These are phyloP conservation scores for Drosophila watanabei DNA, from an alignment of 1,140 invertebrate species.

Conservation along the genomic window DNA sequence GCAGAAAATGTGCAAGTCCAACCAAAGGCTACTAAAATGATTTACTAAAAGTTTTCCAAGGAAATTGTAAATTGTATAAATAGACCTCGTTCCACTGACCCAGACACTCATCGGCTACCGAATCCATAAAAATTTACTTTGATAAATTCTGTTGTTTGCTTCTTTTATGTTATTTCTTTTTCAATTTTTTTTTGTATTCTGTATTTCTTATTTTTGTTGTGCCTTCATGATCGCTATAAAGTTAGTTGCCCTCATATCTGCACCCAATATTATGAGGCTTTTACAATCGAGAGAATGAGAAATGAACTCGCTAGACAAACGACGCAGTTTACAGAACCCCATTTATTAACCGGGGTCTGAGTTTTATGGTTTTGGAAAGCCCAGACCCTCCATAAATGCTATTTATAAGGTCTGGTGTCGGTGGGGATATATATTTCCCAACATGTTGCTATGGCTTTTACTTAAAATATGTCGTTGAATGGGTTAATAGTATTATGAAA, in stretches of 20 bases:
- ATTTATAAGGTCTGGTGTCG: slow-evolving; percentile 31
- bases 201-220: neutral
- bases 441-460: neutral
- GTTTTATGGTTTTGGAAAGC: slow-evolving; percentile 34
- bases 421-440: neutral
- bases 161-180: slow-evolving; percentile 5
- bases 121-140: slow-evolving; percentile 24
- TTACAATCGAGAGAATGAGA: slow-evolving; percentile 29
- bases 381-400: slow-evolving; percentile 28
- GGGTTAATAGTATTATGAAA: neutral
- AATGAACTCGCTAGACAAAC: slow-evolving; percentile 41
- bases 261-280: slow-evolving; percentile 15
- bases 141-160: slow-evolving; percentile 10
- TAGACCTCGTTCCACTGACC: neutral
- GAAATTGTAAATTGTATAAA: neutral
- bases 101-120: slow-evolving; percentile 28
- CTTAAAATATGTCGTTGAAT: neutral
- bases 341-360: slow-evolving; percentile 28
- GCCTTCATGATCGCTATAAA: slow-evolving; percentile 39
- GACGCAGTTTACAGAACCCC: slow-evolving; percentile 47
- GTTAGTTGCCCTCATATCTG: slow-evolving; percentile 35
- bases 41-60: neutral
- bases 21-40: neutral
- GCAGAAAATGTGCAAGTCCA: neutral
- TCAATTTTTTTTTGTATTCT: neutral